Percentiles rank a stretch among this genome's conserved stretches.
Evolutionary conservation across 1,140 invertebrate species (phyloP).

Genomic region (Microplitis mediator): DNA sequence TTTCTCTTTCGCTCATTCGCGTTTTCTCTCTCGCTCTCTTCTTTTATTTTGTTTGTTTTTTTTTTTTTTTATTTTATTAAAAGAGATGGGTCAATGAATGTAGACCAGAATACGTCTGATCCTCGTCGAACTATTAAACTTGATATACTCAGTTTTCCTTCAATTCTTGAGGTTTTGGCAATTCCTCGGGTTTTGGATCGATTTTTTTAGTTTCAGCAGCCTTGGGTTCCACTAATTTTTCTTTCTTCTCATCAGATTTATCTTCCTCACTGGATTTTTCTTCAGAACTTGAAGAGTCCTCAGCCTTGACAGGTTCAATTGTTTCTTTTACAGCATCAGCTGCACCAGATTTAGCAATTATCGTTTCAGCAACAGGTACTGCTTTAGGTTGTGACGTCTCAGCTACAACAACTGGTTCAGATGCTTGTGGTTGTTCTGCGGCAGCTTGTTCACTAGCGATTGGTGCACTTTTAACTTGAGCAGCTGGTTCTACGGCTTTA

Average conservation of each 20-base stretch:
- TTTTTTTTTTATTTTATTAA: background rate
- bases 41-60: no score
- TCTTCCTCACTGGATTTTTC: constrained; percentile 34
- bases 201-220: constrained; percentile 27
- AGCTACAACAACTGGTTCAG: constrained; percentile 2
- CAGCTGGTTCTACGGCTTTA: background rate
- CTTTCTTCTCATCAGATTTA: constrained; percentile 26
- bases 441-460: background rate
- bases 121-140: background rate
- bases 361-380: constrained; percentile 21
- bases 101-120: constrained; percentile 4
- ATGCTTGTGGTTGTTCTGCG: background rate
- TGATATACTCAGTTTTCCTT: background rate
- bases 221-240: constrained; percentile 15
- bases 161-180: constrained; percentile 47
- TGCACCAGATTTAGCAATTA: constrained; percentile 13
- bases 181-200: constrained; percentile 40
- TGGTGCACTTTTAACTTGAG: background rate
- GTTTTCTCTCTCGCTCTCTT: background rate
- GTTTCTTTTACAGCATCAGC: background rate
- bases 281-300: constrained; percentile 30
- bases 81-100: constrained; percentile 9
- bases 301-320: constrained; percentile 1
- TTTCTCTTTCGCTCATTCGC: constrained; percentile 33
- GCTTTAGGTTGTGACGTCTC: constrained; percentile 21